phyloP scores from a whole-genome alignment of 2,888 invertebrate species.

The Nipponacmea schrenckii region DNA sequence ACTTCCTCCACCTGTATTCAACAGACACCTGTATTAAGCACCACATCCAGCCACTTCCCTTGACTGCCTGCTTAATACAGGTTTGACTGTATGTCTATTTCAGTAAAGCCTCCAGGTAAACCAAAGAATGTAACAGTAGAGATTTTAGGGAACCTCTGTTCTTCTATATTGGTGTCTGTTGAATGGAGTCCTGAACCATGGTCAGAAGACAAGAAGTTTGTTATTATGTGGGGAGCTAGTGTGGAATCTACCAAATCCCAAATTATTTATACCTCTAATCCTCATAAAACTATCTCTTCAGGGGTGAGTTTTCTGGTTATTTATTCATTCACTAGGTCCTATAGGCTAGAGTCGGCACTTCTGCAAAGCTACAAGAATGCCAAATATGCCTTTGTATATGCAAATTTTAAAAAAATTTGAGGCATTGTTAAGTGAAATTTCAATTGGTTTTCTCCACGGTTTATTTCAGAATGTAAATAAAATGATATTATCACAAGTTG shows the following conservation, averaged over 20 bases:
- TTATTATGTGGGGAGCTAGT: slow-evolving; percentile 25
- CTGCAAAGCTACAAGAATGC: not conserved
- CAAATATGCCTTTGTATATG: too few relatives aligned
- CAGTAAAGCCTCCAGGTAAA: not conserved
- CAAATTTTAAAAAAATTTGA: too few relatives aligned
- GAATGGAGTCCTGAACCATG: slow-evolving; percentile 18
- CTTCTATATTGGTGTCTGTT: not conserved
- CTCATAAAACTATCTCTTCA: slow-evolving; percentile 13
- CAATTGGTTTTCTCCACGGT: too few relatives aligned
- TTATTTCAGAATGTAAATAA: slow-evolving; percentile 17
- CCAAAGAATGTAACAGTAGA: not conserved
- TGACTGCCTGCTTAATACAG: too few relatives aligned
- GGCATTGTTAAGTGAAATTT: too few relatives aligned
- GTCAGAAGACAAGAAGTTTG: slow-evolving; percentile 12
- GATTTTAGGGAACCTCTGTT: not conserved
- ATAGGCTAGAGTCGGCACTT: not conserved
- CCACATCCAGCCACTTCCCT: too few relatives aligned
- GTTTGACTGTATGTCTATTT: not conserved
- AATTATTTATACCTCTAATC: slow-evolving; percentile 17
- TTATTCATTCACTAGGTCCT: too few relatives aligned
- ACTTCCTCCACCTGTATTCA: too few relatives aligned
- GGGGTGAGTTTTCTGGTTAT: slow-evolving; percentile 5
- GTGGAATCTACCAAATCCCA: not conserved
- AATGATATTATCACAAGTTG: slow-evolving; percentile 11
- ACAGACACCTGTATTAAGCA: too few relatives aligned